Conservation (phyloP, 2,888 invertebrate species). For the Andrena marginata region DNA sequence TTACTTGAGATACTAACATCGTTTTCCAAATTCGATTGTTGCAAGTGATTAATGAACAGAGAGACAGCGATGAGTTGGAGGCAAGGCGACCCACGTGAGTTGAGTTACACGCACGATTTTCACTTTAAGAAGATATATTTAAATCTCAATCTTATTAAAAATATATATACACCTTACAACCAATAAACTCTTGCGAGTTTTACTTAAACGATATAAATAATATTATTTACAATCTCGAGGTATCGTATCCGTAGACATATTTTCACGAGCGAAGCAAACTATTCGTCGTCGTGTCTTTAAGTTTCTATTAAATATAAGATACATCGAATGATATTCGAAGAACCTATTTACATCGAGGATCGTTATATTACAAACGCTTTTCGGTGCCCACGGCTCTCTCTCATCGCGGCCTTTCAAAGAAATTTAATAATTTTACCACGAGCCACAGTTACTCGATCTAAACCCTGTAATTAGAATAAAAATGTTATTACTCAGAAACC, state of each 20-base stretch:
- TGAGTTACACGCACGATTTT: constrained; percentile 4
- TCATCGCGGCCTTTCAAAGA: no score
- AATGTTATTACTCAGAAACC: no score
- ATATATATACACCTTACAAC: constrained; percentile 35
- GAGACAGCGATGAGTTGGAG: constrained; percentile 10
- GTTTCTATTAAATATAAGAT: constrained; percentile 10
- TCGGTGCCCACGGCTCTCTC: no score
- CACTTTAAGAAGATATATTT: constrained; percentile 17
- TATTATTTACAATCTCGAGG: constrained; percentile 32
- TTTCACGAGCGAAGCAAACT: neutral
- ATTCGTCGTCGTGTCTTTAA: neutral
- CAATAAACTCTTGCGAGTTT: constrained; percentile 11
- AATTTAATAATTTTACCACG: no score
- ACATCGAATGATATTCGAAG: constrained; percentile 2
- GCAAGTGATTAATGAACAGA: constrained; percentile 1
- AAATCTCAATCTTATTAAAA: constrained; percentile 20
- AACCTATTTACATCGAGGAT: constrained; percentile 33
- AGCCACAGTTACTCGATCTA: no score
- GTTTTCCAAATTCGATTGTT: no score
- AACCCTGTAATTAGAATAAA: no score
- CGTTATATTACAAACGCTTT: constrained; percentile 10
- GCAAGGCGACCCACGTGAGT: constrained; percentile 9
- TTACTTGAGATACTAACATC: no score
- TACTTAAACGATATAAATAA: constrained; percentile 18
- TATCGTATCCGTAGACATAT: neutral